phyloP scores from a whole-genome alignment of 2,888 invertebrate species.

The Hydraecia micacea region DNA sequence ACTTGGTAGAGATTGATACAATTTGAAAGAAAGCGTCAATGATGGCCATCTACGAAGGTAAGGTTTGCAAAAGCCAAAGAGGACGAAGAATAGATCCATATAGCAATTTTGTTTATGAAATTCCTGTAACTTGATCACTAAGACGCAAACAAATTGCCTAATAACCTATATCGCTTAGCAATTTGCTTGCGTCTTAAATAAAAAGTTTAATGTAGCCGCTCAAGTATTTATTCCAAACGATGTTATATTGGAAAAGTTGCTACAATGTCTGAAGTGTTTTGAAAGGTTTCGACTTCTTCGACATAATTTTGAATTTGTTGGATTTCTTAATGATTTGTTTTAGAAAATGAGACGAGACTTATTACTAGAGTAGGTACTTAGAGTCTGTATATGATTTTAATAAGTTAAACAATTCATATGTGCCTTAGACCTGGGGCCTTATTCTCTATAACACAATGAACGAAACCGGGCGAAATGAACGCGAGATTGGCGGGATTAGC shows the following conservation, averaged over 20 bases:
- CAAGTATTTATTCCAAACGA: conserved; percentile 11
- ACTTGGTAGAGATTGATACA: neutral
- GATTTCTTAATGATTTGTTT: conserved; percentile 1
- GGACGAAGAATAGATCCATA: neutral
- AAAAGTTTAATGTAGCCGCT: conserved; percentile 19
- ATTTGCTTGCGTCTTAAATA: conserved; percentile 15
- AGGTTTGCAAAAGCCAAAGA: too few species aligned
- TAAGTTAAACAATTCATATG: neutral
- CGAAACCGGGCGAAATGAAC: too few species aligned
- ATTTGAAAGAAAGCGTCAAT: neutral
- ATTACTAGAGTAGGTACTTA: neutral
- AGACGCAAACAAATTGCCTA: too few species aligned
- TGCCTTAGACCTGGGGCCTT: neutral
- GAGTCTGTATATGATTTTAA: neutral
- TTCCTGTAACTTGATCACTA: conserved; percentile 1
- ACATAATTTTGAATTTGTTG: conserved; percentile 13
- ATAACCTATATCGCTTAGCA: neutral
- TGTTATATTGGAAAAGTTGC: conserved; percentile 39
- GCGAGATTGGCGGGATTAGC: too few species aligned
- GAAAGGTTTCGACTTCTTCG: conserved; percentile 23
- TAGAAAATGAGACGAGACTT: neutral
- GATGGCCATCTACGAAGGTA: neutral
- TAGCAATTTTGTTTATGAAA: neutral
- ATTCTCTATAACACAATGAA: too few species aligned
- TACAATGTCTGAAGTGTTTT: conserved; percentile 21